Percentiles rank a stretch among this genome's conserved stretches.
Conservation (phyloP, 1,140 invertebrate genomes). For the Phortica variegata region DNA sequence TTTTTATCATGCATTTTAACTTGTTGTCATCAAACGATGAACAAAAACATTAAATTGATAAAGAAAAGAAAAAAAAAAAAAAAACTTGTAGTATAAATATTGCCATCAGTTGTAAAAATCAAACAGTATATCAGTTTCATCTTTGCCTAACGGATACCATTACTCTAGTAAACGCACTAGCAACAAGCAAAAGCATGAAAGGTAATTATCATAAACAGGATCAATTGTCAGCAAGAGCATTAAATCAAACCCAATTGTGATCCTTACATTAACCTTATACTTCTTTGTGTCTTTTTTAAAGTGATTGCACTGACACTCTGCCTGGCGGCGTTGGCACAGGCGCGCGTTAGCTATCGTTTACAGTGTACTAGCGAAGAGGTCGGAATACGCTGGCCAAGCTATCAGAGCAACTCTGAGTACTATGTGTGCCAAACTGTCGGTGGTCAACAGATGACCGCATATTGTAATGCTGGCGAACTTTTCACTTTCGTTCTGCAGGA, state of each 20-base stretch:
- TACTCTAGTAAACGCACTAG: neutral
- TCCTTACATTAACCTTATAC: too few relatives aligned
- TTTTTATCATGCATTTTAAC: too few relatives aligned
- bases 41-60: too few relatives aligned
- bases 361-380: conserved; percentile 38
- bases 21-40: too few relatives aligned
- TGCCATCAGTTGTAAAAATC: conserved; percentile 13
- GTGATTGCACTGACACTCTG: conserved; percentile 39
- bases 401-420: conserved; percentile 48
- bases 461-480: conserved; percentile 40
- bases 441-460: conserved; percentile 32
- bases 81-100: conserved; percentile 37
- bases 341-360: conserved; percentile 34
- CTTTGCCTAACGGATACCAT: conserved; percentile 30
- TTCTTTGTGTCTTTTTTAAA: conserved; percentile 3
- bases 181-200: conserved; percentile 30
- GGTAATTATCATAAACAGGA: conserved; percentile 13
- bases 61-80: too few relatives aligned
- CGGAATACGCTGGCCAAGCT: conserved; percentile 52
- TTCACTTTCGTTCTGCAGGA: conserved; percentile 50
- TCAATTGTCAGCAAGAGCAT: neutral
- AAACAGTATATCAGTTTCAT: conserved; percentile 39
- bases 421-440: conserved; percentile 33
- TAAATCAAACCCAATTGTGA: neutral
- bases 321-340: conserved; percentile 35